These are phyloP conservation scores for Zosterops borbonicus DNA, from an alignment of 2,113 vertebrate species.

Conservation along the genomic window DNA sequence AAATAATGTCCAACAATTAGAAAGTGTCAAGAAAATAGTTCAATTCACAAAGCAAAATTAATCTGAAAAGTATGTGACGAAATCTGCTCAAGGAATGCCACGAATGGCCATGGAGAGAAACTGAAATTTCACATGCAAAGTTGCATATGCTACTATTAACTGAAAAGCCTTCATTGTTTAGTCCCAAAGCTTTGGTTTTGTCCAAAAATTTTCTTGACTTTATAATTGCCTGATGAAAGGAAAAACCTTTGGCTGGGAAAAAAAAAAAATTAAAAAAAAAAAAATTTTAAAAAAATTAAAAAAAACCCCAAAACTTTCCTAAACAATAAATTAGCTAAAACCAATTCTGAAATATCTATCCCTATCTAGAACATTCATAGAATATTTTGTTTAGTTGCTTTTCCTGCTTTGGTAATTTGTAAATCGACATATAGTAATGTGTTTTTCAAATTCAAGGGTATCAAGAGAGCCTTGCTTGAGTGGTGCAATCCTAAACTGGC, in stretches of 20 bases:
- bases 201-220: neutral
- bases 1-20: neutral
- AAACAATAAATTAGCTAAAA: conserved; percentile 6
- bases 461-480: conserved; percentile 19
- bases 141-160: neutral
- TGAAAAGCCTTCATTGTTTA: neutral
- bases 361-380: neutral
- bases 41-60: neutral
- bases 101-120: neutral
- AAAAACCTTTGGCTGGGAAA: neutral
- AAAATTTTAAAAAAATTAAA: no score
- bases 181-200: neutral
- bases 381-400: neutral
- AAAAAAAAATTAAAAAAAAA: no score
- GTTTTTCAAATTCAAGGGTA: conserved; percentile 35
- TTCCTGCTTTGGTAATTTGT: neutral
- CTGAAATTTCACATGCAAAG: neutral
- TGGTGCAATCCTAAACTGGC: neutral
- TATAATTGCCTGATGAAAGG: conserved; percentile 5
- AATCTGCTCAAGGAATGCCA: neutral
- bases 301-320: neutral
- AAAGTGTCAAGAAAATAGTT: neutral
- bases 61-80: neutral
- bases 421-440: neutral
- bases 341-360: neutral